Evolutionary conservation across 2,113 vertebrate species (phyloP).

Genomic region (Cichladusa arquata): DNA sequence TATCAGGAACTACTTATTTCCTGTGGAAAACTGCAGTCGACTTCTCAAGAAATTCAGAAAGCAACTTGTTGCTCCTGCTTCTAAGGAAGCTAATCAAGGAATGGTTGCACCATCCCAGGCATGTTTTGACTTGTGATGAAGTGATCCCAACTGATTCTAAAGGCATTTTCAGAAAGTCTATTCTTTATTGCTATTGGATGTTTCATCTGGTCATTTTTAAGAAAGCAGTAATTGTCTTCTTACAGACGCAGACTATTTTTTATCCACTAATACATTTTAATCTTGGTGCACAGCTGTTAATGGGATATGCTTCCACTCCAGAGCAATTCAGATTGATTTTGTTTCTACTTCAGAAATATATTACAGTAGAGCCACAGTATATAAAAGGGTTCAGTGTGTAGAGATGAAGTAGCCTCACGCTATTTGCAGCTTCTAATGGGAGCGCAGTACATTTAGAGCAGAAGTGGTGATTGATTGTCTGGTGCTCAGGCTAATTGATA

Average conservation of each 20-base stretch:
- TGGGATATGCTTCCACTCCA: conserved; percentile 27
- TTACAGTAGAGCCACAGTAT: conserved; percentile 29
- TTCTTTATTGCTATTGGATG: background rate
- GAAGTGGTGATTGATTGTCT: conserved; percentile 43
- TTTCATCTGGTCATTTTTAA: conserved; percentile 36
- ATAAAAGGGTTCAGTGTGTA: conserved; percentile 34
- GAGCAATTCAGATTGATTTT: conserved; percentile 58
- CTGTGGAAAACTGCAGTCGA: background rate
- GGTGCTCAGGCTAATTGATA: conserved; percentile 46
- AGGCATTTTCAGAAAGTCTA: background rate
- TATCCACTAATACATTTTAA: conserved; percentile 49
- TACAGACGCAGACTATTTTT: background rate
- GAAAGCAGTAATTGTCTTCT: conserved; percentile 29
- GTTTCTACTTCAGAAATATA: conserved; percentile 54
- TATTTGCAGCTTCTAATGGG: conserved; percentile 46
- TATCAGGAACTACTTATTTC: background rate
- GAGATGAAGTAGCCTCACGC: conserved; percentile 9
- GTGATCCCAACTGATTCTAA: background rate
- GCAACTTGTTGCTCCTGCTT: background rate
- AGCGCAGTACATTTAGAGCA: conserved; percentile 39
- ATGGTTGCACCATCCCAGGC: background rate
- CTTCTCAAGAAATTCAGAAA: conserved; percentile 12
- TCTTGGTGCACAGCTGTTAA: conserved; percentile 42
- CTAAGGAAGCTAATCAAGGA: conserved; percentile 27
- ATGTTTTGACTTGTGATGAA: background rate